Percentiles rank a stretch among this genome's conserved stretches.
phyloP scores from a whole-genome alignment of 2,113 vertebrate genomes.

The Falco punctatus region DNA sequence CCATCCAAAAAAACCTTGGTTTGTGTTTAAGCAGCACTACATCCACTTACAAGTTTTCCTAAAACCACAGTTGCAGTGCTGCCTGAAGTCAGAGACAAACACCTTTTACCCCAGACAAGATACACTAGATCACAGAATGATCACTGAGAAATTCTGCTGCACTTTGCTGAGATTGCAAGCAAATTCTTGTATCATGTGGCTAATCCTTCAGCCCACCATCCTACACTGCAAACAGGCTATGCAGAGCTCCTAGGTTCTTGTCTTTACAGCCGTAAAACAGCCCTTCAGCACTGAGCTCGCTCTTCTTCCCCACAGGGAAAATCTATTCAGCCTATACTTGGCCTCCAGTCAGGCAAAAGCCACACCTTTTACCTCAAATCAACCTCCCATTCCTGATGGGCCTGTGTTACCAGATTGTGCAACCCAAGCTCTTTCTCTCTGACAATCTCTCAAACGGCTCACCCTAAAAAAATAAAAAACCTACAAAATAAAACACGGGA shows the following conservation, averaged over 20 bases:
- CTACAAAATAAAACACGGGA: neutral
- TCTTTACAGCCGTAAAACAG: too few species aligned
- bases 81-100: neutral
- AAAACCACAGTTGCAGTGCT: neutral
- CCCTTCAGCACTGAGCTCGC: neutral
- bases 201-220: too few species aligned
- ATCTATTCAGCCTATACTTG: neutral
- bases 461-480: neutral
- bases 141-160: neutral
- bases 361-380: neutral
- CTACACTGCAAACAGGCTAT: too few species aligned
- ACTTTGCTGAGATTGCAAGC: neutral
- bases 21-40: neutral
- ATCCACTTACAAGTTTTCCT: neutral
- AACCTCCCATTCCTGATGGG: too few species aligned
- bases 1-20: neutral
- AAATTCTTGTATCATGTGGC: neutral
- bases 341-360: neutral
- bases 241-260: neutral
- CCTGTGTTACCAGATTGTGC: rapidly evolving
- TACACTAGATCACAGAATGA: rapidly evolving
- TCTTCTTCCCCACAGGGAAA: neutral
- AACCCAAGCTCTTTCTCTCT: neutral
- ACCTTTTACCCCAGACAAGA: neutral
- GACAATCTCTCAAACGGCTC: neutral